phyloP scores from a whole-genome alignment of 2,113 vertebrate genomes.

The Phyllopteryx taeniolatus region DNA sequence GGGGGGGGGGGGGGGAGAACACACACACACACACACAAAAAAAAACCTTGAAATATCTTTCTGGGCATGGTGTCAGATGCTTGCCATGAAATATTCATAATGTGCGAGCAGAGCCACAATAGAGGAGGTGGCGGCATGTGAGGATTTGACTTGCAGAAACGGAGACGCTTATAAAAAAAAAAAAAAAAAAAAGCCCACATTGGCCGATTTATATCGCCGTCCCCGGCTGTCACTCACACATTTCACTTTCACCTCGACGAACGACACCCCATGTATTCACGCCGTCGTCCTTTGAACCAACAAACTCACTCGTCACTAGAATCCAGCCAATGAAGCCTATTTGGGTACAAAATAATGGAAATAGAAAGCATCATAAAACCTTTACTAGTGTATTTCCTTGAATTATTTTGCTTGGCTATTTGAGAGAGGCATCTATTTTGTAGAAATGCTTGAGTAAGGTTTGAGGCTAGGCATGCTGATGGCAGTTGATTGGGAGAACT shows the following conservation, averaged over 20 bases:
- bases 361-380: not conserved
- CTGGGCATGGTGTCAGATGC: conserved; percentile 70
- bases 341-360: not conserved
- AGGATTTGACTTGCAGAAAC: conserved; percentile 69
- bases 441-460: not conserved
- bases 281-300: not conserved
- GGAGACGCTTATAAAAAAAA: conserved; percentile 46
- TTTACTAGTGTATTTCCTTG: not conserved
- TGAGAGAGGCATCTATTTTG: not conserved
- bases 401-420: not conserved
- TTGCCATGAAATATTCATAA: conserved; percentile 73
- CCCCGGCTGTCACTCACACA: conserved; percentile 58
- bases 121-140: conserved; percentile 58
- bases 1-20: not conserved
- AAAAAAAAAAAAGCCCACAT: conserved; percentile 19
- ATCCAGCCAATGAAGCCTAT: not conserved
- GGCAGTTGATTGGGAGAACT: not conserved
- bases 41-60: conserved; percentile 66
- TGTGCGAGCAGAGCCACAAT: conserved; percentile 66
- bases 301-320: not conserved
- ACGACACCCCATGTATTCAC: conserved; percentile 13
- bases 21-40: not conserved
- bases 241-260: conserved; percentile 50
- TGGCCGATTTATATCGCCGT: conserved; percentile 57
- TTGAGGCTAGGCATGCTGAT: not conserved